Conservation (phyloP, 2,797 vertebrate species). For the Meriones psammophilus region DNA sequence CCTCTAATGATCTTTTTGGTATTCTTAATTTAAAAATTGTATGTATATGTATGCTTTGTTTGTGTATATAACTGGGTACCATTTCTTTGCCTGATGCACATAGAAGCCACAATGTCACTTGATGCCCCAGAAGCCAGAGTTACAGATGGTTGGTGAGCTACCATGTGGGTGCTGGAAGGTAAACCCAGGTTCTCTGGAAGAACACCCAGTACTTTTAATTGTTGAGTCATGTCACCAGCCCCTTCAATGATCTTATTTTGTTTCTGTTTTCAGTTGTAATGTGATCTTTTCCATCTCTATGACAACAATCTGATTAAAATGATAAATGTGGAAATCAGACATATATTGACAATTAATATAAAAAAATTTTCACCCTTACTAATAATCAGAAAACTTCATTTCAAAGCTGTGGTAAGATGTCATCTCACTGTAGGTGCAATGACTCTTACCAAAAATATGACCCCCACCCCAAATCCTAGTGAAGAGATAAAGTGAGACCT, state of each 20-base stretch:
- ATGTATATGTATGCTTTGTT: not conserved
- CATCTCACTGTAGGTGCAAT: not conserved
- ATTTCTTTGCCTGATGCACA: not conserved
- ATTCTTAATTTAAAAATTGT: not conserved
- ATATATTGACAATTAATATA: not conserved
- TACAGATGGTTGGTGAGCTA: not conserved
- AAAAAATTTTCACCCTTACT: not conserved
- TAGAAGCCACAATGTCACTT: not conserved
- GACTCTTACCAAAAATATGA: not conserved
- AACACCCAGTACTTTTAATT: not conserved
- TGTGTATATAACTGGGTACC: not conserved
- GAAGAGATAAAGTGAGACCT: not conserved
- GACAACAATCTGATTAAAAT: not conserved
- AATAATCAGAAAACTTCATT: not conserved
- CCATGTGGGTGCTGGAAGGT: not conserved
- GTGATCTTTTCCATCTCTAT: not conserved
- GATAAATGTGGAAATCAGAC: not conserved
- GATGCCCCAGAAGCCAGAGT: not conserved
- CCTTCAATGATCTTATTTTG: not conserved
- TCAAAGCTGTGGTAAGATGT: not conserved
- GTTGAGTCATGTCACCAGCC: not conserved
- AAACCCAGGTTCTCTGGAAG: not conserved
- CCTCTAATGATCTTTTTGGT: not conserved
- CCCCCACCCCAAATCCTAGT: not conserved
- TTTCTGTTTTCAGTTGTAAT: not conserved